Evolutionary conservation across 2,797 vertebrate genomes (phyloP), one percentile per base, ranked within the genome.

Genomic region (Sciaenops ocellatus): DNA sequence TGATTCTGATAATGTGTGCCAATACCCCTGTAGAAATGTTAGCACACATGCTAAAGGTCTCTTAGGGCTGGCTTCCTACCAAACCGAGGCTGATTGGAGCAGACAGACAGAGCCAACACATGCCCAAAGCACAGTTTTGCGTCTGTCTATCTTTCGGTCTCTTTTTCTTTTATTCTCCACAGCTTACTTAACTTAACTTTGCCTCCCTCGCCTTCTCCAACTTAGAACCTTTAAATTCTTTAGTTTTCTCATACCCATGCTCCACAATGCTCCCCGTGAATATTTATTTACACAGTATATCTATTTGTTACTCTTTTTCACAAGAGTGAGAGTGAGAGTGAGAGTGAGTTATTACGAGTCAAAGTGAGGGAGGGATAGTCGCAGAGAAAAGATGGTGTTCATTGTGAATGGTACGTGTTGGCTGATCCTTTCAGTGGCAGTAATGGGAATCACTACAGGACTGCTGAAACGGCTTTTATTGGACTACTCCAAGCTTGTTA

Each of bases 1-100:
- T 68, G 61, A 65, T 52, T 86, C 66, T 66, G 52, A 71, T 68
- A 79, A 80, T 62, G 65, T 82, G 73, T 80, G 69, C 73, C 79
- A 85, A 73, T 77, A 11, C 54, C 74, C 84, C 82, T 77, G 80
- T 65, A 87, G 87, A 86, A 83, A 87, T 86, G 76, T 77, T 79
- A 87, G 83, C 80, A 67, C 78, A 82, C 87, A 82, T 87, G 78
- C 78, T 90, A 86, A 91, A 87, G 82, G 84, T 90, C 80, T 89
- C 61, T 3, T 65, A 82, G 62, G 80, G 64, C 72, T 80, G 78
- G 71, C 81, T 78, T 86, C 47, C 61, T 70, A 82, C 86, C 79
- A 83, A 79, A 77, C 78, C 34, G 51, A 84, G 60, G 75, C 78
- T 89, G 83, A 89, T 85, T 76, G 75, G 78, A 91, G 78, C 63